These are phyloP conservation scores for Campaea margaritaria DNA, from an alignment of 2,888 invertebrate species.

Conservation along the genomic window DNA sequence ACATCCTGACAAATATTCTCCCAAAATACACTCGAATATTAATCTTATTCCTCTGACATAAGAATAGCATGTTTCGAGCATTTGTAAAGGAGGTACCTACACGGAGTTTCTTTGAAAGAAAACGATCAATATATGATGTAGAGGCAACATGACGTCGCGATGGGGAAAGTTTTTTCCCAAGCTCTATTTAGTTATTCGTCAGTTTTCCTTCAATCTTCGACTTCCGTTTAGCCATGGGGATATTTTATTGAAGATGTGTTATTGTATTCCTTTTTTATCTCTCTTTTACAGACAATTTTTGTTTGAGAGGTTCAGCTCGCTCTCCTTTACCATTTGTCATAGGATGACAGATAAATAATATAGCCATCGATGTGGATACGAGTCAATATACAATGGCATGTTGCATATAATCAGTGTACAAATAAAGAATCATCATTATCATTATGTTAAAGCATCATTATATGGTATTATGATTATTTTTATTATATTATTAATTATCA, in stretches of 20 bases:
- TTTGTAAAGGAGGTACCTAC: constrained; percentile 47
- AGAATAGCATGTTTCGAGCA: constrained; percentile 18
- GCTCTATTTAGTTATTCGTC: constrained; percentile 22
- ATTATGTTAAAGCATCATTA: no score
- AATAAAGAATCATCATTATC: no score
- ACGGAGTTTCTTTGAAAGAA: constrained; percentile 54
- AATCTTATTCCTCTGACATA: constrained; percentile 43
- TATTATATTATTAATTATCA: no score
- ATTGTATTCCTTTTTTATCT: background rate
- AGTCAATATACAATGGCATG: no score
- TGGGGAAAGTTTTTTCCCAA: constrained; percentile 23
- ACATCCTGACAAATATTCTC: constrained; percentile 46
- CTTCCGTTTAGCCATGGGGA: constrained; percentile 10
- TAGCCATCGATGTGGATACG: no score
- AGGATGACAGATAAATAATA: no score
- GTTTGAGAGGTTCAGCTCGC: background rate
- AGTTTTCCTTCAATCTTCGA: constrained; percentile 19
- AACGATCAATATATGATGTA: constrained; percentile 60
- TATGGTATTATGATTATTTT: no score
- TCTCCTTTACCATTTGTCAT: no score
- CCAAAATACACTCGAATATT: constrained; percentile 33
- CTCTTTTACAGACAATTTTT: constrained; percentile 5
- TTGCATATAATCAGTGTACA: no score
- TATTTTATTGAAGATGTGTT: constrained; percentile 9
- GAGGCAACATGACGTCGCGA: constrained; percentile 49